Base-by-base conservation (phyloP, 2,113 vertebrate species). In the Mus pahari region DNA sequence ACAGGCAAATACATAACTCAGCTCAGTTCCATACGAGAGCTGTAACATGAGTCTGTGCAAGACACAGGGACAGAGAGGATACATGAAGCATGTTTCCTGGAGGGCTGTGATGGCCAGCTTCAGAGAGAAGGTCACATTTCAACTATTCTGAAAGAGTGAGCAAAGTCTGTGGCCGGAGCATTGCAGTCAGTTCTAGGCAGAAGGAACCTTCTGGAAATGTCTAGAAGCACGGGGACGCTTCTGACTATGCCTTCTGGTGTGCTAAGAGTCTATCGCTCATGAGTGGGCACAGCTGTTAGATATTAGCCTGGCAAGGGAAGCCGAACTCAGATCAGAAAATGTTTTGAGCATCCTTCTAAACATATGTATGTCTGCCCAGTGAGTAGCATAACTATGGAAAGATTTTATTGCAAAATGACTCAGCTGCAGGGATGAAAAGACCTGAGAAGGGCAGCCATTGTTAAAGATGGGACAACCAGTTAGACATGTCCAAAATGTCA, bases 321-420 rank as follows among this genome's bases (percentile, higher is more conserved):
- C 11, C 36, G 60, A 24, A 4, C 26, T 88, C 66, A 70, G 83
- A 84, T 75, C 88, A 86, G 24, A 77, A 77, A 94, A 93, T 14
- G 26, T 53, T 78, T 96, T 95, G 60, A 94, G 22, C 22, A 36
- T 55, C 60, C 11, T 96, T 82, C 81, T 89, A 82, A 89, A 74
- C n/a, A 87, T 5, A 4, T 74, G 31, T 53, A 36, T 78, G 53
- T 96, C 89, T 95, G 39, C 53, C 73, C 53, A 48, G 13, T 48
- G 82, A 96, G 68, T 22, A 50, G 64, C 42, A 22, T 22, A 90
- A 95, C 14, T n/a, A 31, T 83, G 62, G 33, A 93, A 95, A 95
- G 58, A 91, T 83, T 79, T 82, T 86, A 74, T 92, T 96, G 81
- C 78, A 97, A 92, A 93, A 71, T 86, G 42, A 96, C 83, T 78